Evolutionary conservation across 2,888 invertebrate species (phyloP), one percentile per base, ranked within the genome.

Genomic region (Pemphredon lugubris): DNA sequence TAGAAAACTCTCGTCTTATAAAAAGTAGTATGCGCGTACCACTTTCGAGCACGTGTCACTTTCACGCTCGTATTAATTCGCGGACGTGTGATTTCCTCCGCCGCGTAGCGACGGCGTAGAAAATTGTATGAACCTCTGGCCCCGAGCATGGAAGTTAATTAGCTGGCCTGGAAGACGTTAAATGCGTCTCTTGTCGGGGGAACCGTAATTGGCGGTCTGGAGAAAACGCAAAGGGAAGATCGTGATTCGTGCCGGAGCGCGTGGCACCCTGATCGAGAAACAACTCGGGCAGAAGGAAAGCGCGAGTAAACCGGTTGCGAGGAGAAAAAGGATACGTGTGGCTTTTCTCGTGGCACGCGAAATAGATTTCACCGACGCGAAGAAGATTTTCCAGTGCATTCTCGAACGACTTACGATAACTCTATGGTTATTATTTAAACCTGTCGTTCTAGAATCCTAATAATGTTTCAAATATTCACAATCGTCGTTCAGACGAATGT

Each of bases 21-120:
- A n/a, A n/a, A n/a, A n/a, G n/a, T n/a, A n/a, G 34, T 34, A 34
- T 11, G 3, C 37, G 16, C 37, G 34, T 39, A 30, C 57, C 60
- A 64, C 73, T 70, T 70, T 58, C 45, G 39, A 45, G 48, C 26
- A 39, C 18, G 39, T 60, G 53, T 74, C 69, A 77, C 80, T 82
- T 81, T 82, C 76, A 69, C 81, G 60, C 60, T 70, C 60, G 65
- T 53, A 53, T 50, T 48, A 51, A 65, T 51, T 47, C 68, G 18
- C 20, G 9, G 30, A 37, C 58, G 21, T 48, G 67, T 11, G 50
- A 70, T 64, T 64, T 70, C 45, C 48, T 32, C 44, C 37, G n/a
- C 45, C 13, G 42, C 7, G 13, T 39, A 32, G 40, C 34, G n/a
- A 34, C 34, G n/a, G n/a, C 26, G 26, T 5, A 7, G 21, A 39